phyloP scores from a whole-genome alignment of 2,113 vertebrate species.

The Lagopus leucura region DNA sequence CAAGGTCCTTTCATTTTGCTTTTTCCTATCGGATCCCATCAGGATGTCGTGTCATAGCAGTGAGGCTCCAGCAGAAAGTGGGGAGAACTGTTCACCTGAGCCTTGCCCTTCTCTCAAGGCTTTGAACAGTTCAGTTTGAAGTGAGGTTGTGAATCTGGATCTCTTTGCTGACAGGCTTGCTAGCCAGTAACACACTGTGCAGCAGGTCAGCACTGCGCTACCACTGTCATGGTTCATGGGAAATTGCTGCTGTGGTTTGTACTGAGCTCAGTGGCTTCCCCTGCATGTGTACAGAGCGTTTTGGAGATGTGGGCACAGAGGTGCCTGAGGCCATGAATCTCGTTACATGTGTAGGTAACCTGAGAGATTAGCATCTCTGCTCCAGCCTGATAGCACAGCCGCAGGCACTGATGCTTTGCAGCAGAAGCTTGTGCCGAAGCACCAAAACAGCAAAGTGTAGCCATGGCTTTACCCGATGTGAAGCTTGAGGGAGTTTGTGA shows the following conservation, averaged over 20 bases:
- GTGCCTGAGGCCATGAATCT: not conserved
- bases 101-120: not conserved
- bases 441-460: not conserved
- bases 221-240: not conserved
- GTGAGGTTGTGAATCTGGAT: not conserved
- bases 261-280: not conserved
- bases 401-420: not conserved
- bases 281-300: not conserved
- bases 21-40: not conserved
- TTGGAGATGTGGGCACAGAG: not conserved
- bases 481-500: not conserved
- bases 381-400: not conserved
- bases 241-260: not conserved
- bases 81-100: not conserved
- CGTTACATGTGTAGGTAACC: not conserved
- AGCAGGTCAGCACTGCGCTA: not conserved
- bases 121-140: not conserved
- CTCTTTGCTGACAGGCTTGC: not conserved
- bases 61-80: not conserved
- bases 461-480: not conserved
- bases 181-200: not conserved
- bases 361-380: not conserved
- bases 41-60: not conserved
- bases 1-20: not conserved
- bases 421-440: not conserved